Evolutionary conservation across 2,113 vertebrate species (phyloP).

Genomic region (Suricata suricatta): DNA sequence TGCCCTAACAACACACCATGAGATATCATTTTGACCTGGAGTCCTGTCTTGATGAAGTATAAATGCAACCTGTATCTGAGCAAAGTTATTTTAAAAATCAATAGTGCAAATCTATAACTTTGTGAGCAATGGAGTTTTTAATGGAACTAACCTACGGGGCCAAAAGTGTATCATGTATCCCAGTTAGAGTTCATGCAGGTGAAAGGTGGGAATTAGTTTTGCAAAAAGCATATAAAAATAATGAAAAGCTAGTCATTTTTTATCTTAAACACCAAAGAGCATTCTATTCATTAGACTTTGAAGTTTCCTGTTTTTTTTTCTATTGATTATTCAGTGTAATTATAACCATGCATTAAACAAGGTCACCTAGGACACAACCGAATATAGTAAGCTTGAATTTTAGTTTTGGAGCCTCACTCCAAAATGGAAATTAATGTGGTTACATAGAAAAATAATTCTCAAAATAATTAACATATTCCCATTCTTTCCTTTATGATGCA

Average conservation of each 20-base stretch:
- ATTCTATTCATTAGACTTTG: conserved; percentile 57
- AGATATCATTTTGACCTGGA: neutral
- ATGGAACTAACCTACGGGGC: neutral
- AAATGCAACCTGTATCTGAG: neutral
- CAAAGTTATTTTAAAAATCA: conserved; percentile 39
- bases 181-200: neutral
- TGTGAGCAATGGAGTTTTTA: neutral
- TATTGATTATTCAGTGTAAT: conserved; percentile 59
- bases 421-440: conserved; percentile 42
- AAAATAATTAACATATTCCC: conserved; percentile 21
- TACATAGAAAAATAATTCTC: conserved; percentile 39
- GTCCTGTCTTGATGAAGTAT: neutral
- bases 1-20: neutral
- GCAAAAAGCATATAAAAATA: neutral
- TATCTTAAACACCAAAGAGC: neutral
- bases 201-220: neutral
- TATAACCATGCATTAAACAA: conserved; percentile 50
- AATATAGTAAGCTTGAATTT: conserved; percentile 28
- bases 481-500: conserved; percentile 60
- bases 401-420: conserved; percentile 24
- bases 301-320: conserved; percentile 55
- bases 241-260: neutral
- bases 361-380: conserved; percentile 23
- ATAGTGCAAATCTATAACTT: neutral
- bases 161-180: neutral